Base-by-base conservation (phyloP, 1,140 invertebrate species). In the Drosophila carrolli region DNA sequence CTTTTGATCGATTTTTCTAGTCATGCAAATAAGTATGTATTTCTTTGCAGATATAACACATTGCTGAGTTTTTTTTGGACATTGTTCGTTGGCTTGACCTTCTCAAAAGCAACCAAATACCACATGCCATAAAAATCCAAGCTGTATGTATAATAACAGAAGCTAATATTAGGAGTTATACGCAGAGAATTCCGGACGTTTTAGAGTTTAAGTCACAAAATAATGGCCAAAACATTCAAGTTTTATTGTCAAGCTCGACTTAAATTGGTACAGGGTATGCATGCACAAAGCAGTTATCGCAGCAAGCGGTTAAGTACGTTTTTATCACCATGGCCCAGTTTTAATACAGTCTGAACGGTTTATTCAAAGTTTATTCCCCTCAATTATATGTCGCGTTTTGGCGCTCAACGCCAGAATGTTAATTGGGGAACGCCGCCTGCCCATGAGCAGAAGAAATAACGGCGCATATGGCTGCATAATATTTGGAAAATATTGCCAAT, bases 401-500 rank as follows among this genome's bases (percentile, higher is more conserved):
- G 10, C 29, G 8, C 9, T 47, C 65, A 37, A 23, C 9, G 27
- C n/a, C 48, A 44, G 44, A 71, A 71, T 71, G n/a, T 68, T 57
- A 71, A 71, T 70, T 57, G 19, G 57, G 50, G 29, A 57, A 48
- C 23, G 29, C 6, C n/a, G 7, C 11, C 32, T 10, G 19, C 32
- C 47, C 47, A 46, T 19, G 47, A 32, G 14, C 48, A 19, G 43
- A 43, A 38, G 37, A 72, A 70, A 72, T 63, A 72, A 72, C 40
- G 68, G 38, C 14, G 37, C 37, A 50, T 72, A 9, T 50, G 44
- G 37, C 70, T 72, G 65, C 65, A 58, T 71, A 57, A 71, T 14
- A 57, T 29, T 9, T 38, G 8, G 14, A 16, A 46, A 4, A 1
- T 70, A 57, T 50, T 51, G 37, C 29, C 67, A n/a, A 70, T 55